These are phyloP conservation scores for Mola mola DNA, from an alignment of 2,113 vertebrate species.

Conservation along the genomic window DNA sequence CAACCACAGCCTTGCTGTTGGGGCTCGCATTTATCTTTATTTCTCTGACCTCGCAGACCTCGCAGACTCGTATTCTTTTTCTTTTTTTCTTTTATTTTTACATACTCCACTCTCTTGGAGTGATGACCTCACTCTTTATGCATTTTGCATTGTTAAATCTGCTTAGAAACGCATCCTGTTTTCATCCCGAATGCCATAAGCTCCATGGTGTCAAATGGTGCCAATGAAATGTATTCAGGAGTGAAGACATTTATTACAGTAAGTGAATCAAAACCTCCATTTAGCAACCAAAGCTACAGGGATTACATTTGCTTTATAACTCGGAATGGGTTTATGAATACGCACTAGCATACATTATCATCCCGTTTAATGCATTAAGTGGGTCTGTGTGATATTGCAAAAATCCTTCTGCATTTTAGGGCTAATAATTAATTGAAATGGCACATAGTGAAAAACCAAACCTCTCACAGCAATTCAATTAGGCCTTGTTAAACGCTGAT, in stretches of 20 bases:
- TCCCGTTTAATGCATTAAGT: slow-evolving; percentile 82
- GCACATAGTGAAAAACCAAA: slow-evolving; percentile 79
- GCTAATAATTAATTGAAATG: slow-evolving; percentile 84
- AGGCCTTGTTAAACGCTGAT: slow-evolving; percentile 81
- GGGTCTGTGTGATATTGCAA: slow-evolving; percentile 77
- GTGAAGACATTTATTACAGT: slow-evolving; percentile 68
- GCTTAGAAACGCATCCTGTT: slow-evolving; percentile 80
- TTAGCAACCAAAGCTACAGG: slow-evolving; percentile 74
- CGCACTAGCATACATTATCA: slow-evolving; percentile 76
- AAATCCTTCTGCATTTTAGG: slow-evolving; percentile 80
- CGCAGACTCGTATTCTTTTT: slow-evolving; percentile 67
- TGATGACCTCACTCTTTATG: slow-evolving; percentile 83
- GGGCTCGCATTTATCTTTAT: slow-evolving; percentile 87
- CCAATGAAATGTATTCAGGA: slow-evolving; percentile 73
- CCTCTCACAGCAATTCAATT: slow-evolving; percentile 82
- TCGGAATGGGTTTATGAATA: slow-evolving; percentile 78
- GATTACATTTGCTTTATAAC: slow-evolving; percentile 80
- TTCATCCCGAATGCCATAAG: slow-evolving; percentile 56
- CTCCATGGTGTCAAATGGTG: slow-evolving; percentile 70
- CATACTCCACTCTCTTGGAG: slow-evolving; percentile 74
- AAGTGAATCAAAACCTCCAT: slow-evolving; percentile 78
- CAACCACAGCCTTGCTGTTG: slow-evolving; percentile 82
- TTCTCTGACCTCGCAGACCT: slow-evolving; percentile 85
- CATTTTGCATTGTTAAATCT: slow-evolving; percentile 81
- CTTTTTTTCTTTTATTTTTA: slow-evolving; percentile 30